Percentiles rank a stretch among this genome's conserved stretches.
Conservation (phyloP, 37 sponge, comb jelly and placozoan species). For the Diacarnus erythraeanus region DNA sequence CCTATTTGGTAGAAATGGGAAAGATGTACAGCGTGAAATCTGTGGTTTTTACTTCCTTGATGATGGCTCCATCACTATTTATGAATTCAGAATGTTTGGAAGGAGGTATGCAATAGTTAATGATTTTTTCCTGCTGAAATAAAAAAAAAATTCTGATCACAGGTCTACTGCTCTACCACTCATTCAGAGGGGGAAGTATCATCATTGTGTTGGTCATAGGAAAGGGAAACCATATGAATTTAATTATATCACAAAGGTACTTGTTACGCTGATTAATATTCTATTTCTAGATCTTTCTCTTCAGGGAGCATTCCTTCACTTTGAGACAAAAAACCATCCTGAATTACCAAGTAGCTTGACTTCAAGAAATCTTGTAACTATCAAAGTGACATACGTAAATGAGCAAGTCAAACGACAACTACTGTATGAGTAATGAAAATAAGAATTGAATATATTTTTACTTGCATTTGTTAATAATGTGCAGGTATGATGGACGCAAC, state of each 20-base stretch:
- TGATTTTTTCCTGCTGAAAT: neutral
- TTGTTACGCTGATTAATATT: neutral
- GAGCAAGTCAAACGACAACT: conserved; percentile 45
- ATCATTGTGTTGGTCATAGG: conserved; percentile 24
- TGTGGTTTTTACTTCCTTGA: conserved; percentile 76
- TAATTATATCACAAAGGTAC: conserved; percentile 47
- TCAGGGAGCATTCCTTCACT: conserved; percentile 49
- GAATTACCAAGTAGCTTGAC: conserved; percentile 37
- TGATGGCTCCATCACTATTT: conserved; percentile 69
- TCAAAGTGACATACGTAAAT: conserved; percentile 46
- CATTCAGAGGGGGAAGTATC: conserved; percentile 42
- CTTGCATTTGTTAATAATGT: neutral
- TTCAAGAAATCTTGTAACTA: conserved; percentile 7
- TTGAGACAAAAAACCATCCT: conserved; percentile 21
- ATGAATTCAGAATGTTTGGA: conserved; percentile 79
- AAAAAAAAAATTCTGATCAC: neutral
- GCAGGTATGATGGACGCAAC: conserved; percentile 45
- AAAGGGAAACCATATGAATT: conserved; percentile 47
- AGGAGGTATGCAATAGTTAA: conserved; percentile 23
- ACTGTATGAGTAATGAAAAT: conserved; percentile 29
- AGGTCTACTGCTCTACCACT: conserved; percentile 54
- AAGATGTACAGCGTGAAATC: conserved; percentile 66
- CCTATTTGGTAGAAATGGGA: conserved; percentile 48
- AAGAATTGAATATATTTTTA: neutral
- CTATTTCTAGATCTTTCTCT: neutral